Percentiles rank a stretch among this genome's conserved stretches.
Conservation (phyloP, 2,888 invertebrate species). For the Acanthosepion pharaonis region DNA sequence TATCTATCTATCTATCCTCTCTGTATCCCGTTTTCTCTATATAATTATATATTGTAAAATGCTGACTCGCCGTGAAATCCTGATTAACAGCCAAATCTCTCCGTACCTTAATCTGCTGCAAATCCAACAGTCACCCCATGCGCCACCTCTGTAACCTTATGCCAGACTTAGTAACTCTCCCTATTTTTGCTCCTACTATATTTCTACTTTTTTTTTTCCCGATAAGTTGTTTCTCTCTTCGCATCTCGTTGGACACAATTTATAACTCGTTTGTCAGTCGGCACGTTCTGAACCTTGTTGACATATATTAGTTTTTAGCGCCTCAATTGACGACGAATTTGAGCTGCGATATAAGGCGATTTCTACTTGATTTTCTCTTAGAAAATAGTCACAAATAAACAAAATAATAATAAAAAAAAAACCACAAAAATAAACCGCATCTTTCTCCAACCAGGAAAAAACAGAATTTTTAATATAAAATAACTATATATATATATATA, state of each 20-base stretch:
- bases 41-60: too few relatives aligned
- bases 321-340: constrained; percentile 33
- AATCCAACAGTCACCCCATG: too few relatives aligned
- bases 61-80: too few relatives aligned
- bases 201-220: too few relatives aligned
- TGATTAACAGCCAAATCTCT: too few relatives aligned
- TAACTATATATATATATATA: not conserved
- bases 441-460: not conserved
- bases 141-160: too few relatives aligned
- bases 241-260: not conserved
- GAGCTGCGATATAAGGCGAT: not conserved
- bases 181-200: too few relatives aligned
- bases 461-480: not conserved
- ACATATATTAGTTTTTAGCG: not conserved
- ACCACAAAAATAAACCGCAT: not conserved
- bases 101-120: too few relatives aligned
- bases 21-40: too few relatives aligned
- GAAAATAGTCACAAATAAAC: not conserved
- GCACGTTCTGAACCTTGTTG: too few relatives aligned
- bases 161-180: too few relatives aligned
- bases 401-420: not conserved
- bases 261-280: not conserved
- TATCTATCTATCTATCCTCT: too few relatives aligned
- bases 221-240: not conserved
- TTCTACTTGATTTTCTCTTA: not conserved